Evolutionary conservation across 2,888 invertebrate species (phyloP).

Genomic region (Pyrgus malvae): DNA sequence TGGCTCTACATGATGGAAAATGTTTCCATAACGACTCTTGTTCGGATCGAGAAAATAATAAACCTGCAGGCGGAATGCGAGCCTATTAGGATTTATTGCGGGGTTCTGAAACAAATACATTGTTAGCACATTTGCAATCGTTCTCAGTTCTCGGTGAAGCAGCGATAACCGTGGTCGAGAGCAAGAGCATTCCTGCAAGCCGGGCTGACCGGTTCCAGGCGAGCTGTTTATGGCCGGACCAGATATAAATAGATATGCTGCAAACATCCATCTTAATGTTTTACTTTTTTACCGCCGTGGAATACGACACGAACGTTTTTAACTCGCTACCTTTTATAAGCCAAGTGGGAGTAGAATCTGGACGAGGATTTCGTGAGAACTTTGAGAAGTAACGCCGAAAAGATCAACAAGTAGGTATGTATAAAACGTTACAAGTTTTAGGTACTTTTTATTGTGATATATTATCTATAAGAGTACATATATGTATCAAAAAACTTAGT

Average conservation of each 20-base stretch:
- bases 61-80: constrained; percentile 18
- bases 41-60: neutral
- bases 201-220: constrained; percentile 69
- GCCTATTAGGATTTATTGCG: constrained; percentile 42
- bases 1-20: constrained; percentile 4
- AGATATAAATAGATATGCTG: constrained; percentile 77
- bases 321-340: no score
- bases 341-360: no score
- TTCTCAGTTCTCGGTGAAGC: constrained; percentile 43
- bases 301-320: constrained; percentile 31
- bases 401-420: no score
- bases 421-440: no score
- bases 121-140: constrained; percentile 64
- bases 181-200: constrained; percentile 69
- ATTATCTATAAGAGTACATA: no score
- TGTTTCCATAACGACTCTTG: neutral
- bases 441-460: no score
- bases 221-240: constrained; percentile 73
- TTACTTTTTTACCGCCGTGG: constrained; percentile 51
- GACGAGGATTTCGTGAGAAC: no score
- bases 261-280: constrained; percentile 68
- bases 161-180: constrained; percentile 64
- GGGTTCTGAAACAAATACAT: constrained; percentile 58
- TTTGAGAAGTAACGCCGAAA: no score
- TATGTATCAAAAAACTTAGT: no score